Conservation (phyloP, 2,113 vertebrate genomes). For the Halcyon senegalensis region DNA sequence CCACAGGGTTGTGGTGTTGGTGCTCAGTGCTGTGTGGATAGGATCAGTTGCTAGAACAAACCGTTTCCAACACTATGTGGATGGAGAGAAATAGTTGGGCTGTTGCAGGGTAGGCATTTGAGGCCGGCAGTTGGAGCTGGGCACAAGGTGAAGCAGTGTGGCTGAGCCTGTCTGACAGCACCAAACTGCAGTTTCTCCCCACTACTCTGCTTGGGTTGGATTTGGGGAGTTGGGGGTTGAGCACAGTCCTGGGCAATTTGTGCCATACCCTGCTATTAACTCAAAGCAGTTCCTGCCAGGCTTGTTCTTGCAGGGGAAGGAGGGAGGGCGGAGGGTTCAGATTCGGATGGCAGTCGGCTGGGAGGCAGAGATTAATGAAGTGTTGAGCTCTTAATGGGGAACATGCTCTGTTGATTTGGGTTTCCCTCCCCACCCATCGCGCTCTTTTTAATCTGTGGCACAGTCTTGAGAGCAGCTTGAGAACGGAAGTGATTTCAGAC, state of each 20-base stretch:
- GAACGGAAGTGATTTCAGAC: slow-evolving; percentile 62
- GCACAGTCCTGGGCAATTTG: fast-evolving
- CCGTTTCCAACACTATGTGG: fast-evolving
- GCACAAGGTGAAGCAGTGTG: background rate
- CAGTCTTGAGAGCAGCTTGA: background rate
- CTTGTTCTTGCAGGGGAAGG: background rate
- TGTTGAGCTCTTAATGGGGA: slow-evolving; percentile 33
- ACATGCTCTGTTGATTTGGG: background rate
- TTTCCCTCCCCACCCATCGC: slow-evolving; percentile 41
- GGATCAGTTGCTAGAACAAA: background rate
- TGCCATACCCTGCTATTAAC: background rate
- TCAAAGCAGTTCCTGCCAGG: background rate
- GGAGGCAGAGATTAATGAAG: slow-evolving; percentile 37
- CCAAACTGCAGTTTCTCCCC: background rate
- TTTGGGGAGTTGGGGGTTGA: background rate
- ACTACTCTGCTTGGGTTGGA: background rate
- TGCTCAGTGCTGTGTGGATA: background rate
- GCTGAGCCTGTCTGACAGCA: background rate
- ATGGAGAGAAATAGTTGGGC: background rate
- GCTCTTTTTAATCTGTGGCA: background rate
- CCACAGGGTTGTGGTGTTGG: background rate
- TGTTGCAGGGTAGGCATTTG: background rate
- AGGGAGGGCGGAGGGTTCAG: background rate
- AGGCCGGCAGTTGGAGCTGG: background rate
- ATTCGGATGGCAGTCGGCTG: background rate